Base-by-base conservation (phyloP, 2,888 invertebrate genomes). In the Nematopogon swammerdamellus region DNA sequence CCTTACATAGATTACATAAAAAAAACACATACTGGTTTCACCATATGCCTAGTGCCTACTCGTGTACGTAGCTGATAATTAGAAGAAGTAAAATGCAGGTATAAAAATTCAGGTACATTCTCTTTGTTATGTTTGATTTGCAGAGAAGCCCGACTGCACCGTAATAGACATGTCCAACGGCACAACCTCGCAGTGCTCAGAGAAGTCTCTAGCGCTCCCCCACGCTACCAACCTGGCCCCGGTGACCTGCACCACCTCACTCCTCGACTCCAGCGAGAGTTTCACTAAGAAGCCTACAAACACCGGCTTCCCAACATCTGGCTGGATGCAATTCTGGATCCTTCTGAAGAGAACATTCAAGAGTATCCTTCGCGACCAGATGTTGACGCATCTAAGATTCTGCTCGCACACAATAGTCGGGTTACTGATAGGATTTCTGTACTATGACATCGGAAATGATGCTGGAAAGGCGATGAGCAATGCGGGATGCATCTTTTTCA, bases 381-480 rank as follows among this genome's bases (percentile, higher is more conserved):
- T 92, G 70, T 70, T 97, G 65, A 97, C 96, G 45, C 88, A 91
- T 60, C 85, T 97, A 75, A 84, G 97, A 58, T 81, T 97, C 57
- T 85, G 91, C 56, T 90, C 93, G 45, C 93, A 95, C 67, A 82
- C 95, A 49, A 83, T 92, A 50, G 95, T 97, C 50, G 97, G 97
- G 2, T 82, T 96, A 52, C 82, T 97, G 52, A 94, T 97, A 59
- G 97, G 97, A 29, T 85, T 94, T 68, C 86, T 97, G 66, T 97
- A 96, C 68, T 94, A 93, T 60, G 91, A 92, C 60, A 95, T 94
- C 58, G 97, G 97, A 4, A 88, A 92, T 58, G 94, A 97, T 63
- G 96, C 95, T 17, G 90, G 91, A 48, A 95, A 96, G 75, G 94
- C 94, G 19, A 91, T 89, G 83, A 96, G 95, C 72, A 97, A 97